These are phyloP conservation scores for Bombus consobrinus DNA, from an alignment of 1,140 invertebrate species.

Conservation along the genomic window DNA sequence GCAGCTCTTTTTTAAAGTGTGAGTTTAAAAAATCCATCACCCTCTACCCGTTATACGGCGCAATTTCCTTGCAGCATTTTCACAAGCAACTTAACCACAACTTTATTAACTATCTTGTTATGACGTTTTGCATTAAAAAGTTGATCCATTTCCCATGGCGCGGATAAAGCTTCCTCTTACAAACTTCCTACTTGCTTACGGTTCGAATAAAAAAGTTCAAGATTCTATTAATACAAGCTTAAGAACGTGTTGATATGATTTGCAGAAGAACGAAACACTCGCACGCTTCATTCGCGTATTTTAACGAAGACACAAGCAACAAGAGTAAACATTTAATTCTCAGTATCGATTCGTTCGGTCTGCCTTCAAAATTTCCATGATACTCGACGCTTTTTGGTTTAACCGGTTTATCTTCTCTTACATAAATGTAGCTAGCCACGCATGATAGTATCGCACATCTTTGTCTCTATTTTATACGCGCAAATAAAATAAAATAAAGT, in stretches of 20 bases:
- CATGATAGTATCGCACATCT: not conserved
- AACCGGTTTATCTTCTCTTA: not conserved
- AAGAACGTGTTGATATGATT: too few species aligned
- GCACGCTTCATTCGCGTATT: not conserved
- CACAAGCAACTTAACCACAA: too few species aligned
- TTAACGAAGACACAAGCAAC: not conserved
- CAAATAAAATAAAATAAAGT: not conserved
- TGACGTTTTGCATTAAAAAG: not conserved
- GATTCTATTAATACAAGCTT: not conserved
- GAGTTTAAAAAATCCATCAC: too few species aligned
- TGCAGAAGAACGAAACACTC: too few species aligned
- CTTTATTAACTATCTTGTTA: not conserved
- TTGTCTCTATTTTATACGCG: not conserved
- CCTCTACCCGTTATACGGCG: too few species aligned
- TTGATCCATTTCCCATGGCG: not conserved
- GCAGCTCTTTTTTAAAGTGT: too few species aligned
- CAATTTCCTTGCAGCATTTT: too few species aligned
- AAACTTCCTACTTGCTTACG: not conserved
- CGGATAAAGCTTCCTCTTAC: not conserved
- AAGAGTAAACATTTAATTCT: not conserved
- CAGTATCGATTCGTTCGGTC: too few species aligned
- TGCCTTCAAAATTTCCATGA: not conserved
- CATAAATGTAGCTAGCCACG: not conserved
- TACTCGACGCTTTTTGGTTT: not conserved
- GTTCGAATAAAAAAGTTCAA: not conserved